phyloP scores from a whole-genome alignment of 1,140 invertebrate genomes.

The Archivesica marissinica region DNA sequence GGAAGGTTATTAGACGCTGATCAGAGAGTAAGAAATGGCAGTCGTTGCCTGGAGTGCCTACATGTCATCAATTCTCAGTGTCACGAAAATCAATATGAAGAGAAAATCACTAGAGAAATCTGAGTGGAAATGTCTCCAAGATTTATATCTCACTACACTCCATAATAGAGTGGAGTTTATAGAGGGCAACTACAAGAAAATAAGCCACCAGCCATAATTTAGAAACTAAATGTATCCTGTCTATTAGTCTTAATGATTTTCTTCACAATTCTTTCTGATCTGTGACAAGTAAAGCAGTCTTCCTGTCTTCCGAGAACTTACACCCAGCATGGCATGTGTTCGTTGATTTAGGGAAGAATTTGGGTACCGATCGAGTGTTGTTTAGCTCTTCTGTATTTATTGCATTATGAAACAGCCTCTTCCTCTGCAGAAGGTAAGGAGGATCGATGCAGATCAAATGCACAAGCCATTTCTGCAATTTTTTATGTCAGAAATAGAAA shows the following conservation, averaged over 20 bases:
- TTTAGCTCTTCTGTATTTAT: no score
- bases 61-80: slow-evolving; percentile 27
- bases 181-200: slow-evolving; percentile 2
- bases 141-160: slow-evolving; percentile 28
- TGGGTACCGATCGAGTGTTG: no score
- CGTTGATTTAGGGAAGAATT: no score
- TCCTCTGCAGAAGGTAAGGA: no score
- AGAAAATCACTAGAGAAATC: slow-evolving; percentile 19
- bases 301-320: no score
- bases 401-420: no score
- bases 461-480: no score
- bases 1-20: slow-evolving; percentile 30
- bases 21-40: slow-evolving; percentile 31
- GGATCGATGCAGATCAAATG: no score
- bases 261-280: no score
- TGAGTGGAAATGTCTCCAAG: slow-evolving; percentile 30
- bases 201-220: slow-evolving; percentile 15
- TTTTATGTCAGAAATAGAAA: no score
- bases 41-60: background rate
- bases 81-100: slow-evolving; percentile 39
- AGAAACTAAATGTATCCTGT: background rate
- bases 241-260: background rate
- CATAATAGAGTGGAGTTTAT: slow-evolving; percentile 7
- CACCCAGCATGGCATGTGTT: no score
- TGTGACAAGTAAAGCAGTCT: no score